A percentile compares a stretch with the other conserved stretches of the same genome.
These are phyloP conservation scores for Oasisia sp. DNA, from an alignment of 2,888 invertebrate genomes.

Conservation along the genomic window DNA sequence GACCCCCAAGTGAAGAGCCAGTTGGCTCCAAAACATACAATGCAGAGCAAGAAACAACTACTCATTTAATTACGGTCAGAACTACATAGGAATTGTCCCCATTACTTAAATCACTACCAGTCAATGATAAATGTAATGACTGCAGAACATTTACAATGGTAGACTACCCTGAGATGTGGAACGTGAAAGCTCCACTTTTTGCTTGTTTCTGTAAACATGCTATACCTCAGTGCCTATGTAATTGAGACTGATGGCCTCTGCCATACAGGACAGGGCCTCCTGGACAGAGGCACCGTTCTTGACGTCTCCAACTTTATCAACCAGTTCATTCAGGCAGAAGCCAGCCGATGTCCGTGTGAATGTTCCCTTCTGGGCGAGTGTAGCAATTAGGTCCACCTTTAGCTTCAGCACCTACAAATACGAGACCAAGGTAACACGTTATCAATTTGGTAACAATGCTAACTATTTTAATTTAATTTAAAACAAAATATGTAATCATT, in stretches of 20 bases:
- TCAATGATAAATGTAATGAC: no score
- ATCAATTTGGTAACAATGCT: background rate
- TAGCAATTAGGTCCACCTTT: slow-evolving; percentile 81
- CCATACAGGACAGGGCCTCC: slow-evolving; percentile 79
- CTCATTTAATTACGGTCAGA: no score
- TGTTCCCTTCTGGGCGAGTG: slow-evolving; percentile 76
- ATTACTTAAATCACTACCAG: no score
- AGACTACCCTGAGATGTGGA: no score
- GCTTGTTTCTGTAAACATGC: no score
- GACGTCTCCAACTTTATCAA: slow-evolving; percentile 86
- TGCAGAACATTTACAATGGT: no score
- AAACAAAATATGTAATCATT: background rate
- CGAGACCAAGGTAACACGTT: background rate
- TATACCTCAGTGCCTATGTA: slow-evolving; percentile 75
- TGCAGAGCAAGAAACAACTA: no score
- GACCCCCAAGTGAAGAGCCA: no score
- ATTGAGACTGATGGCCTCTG: slow-evolving; percentile 82
- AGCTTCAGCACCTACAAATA: slow-evolving; percentile 76
- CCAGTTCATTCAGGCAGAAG: slow-evolving; percentile 81
- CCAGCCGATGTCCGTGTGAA: slow-evolving; percentile 76
- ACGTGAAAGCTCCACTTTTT: no score
- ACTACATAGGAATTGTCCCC: no score
- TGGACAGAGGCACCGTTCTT: slow-evolving; percentile 79
- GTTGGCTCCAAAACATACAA: no score
- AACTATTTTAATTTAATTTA: background rate